Base-by-base conservation (phyloP, 2,888 invertebrate genomes). In the Catonia carolina region DNA sequence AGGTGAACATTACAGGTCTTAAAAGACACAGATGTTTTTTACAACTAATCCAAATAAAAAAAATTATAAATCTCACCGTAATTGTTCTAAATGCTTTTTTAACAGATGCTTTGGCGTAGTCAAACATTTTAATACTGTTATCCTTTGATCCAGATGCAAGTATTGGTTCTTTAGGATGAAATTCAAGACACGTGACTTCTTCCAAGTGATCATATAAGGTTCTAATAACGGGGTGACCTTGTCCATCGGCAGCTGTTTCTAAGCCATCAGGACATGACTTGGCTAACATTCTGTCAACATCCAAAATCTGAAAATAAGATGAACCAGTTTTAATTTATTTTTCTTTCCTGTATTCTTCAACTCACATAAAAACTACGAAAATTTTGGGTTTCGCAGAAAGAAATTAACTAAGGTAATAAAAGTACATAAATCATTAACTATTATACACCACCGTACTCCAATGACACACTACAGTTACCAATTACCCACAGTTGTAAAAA, bases 201-300 rank as follows among this genome's bases (percentile, higher is more conserved):
- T 96, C 97, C 31, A 92, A 85, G 69, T 99, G 98, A 74, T 99
- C 98, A 69, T 96, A 96, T 62, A 99, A 75, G 0, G 99, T 99
- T 61, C 99, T 79, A 64, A 99, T 98, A 35, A 99, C 98, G 0
- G 99, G 99, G 75, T 99, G 98, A 0, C 96, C 95, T 37, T 96
- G 90, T 0, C 96, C 95, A 33, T 96, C 90, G 64, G 90, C 81
- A 0, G 86, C 86, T 0, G 87, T 84, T 55, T 89, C 86, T 69
- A 87, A 83, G 67, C 89, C 89, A 66, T 91, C 90, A 0, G 90
- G 94, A 0, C 94, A 90, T n/a, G 95, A 96, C 72, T 98, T 97
- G 0, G 97, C 95, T 69, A 99, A 74, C 94, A 99, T 98, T 60
- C 98, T 82, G 68, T 99, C 99, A n/a, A 99, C 98, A 69, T 99